Conservation (phyloP, 2,888 invertebrate genomes). For the Encarsia formosa region DNA sequence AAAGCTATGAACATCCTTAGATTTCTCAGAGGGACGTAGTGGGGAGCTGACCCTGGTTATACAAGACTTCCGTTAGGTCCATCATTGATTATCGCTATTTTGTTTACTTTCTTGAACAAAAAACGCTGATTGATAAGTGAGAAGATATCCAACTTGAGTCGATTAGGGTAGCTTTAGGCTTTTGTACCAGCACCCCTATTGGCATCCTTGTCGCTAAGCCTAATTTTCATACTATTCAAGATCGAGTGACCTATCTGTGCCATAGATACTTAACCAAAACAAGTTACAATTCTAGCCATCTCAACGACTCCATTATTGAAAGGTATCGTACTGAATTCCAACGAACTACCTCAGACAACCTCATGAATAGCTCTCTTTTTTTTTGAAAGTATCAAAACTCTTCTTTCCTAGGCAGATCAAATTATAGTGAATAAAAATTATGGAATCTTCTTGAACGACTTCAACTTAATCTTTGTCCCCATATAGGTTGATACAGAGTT, state of each 20-base stretch:
- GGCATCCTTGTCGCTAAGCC: constrained; percentile 9
- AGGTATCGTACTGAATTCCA: background rate
- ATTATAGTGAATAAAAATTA: background rate
- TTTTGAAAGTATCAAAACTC: background rate
- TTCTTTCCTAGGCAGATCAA: background rate
- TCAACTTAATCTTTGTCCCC: background rate
- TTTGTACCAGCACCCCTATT: constrained; percentile 3
- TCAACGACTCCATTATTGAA: background rate
- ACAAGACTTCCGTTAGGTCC: constrained; percentile 3
- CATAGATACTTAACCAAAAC: background rate
- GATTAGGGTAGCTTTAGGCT: constrained; percentile 1
- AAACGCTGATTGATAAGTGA: background rate
- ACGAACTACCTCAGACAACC: background rate
- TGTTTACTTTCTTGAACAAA: background rate
- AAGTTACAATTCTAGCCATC: background rate
- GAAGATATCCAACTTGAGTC: constrained; percentile 2
- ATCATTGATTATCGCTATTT: constrained; percentile 7
- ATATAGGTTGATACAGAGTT: background rate
- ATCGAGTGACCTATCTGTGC: background rate
- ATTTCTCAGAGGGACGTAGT: constrained; percentile 3
- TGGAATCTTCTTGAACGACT: background rate
- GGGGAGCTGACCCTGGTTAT: constrained; percentile 6
- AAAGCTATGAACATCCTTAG: constrained; percentile 2
- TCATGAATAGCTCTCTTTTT: background rate
- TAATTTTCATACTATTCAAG: constrained; percentile 5